phyloP scores from a whole-genome alignment of 2,113 vertebrate species.

The Crotalus horridus region DNA sequence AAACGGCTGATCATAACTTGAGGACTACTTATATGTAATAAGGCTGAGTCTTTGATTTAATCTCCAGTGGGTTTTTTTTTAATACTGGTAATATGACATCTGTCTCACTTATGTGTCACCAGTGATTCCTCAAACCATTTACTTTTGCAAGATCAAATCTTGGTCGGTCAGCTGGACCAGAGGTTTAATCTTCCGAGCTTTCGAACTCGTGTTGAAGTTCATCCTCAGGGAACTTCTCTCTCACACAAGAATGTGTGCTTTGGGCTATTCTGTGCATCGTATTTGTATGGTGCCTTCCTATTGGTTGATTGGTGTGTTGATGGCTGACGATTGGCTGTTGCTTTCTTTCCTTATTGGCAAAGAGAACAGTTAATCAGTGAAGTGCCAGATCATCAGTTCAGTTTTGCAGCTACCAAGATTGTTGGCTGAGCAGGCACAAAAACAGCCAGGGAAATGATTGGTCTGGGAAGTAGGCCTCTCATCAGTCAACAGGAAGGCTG shows the following conservation, averaged over 20 bases:
- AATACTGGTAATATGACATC: neutral
- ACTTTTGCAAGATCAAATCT: neutral
- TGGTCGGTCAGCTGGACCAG: neutral
- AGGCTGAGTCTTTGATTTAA: neutral
- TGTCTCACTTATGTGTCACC: neutral
- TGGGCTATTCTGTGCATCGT: neutral
- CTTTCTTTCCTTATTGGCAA: neutral
- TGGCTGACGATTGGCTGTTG: neutral
- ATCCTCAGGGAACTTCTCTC: neutral
- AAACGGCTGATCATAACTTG: neutral
- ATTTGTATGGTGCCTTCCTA: neutral
- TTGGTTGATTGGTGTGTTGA: neutral
- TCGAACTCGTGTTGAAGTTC: neutral
- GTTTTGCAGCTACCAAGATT: neutral
- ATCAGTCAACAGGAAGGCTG: neutral
- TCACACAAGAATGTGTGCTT: neutral
- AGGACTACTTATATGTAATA: accelerated
- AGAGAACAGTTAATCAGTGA: neutral
- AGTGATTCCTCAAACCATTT: neutral
- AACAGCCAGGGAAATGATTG: neutral
- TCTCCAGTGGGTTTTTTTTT: neutral
- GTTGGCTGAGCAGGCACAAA: neutral
- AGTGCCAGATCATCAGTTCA: neutral
- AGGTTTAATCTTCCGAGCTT: neutral
- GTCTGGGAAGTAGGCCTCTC: neutral